These are phyloP conservation scores for Petaurus breviceps DNA, from an alignment of 2,113 vertebrate genomes.

Conservation along the genomic window DNA sequence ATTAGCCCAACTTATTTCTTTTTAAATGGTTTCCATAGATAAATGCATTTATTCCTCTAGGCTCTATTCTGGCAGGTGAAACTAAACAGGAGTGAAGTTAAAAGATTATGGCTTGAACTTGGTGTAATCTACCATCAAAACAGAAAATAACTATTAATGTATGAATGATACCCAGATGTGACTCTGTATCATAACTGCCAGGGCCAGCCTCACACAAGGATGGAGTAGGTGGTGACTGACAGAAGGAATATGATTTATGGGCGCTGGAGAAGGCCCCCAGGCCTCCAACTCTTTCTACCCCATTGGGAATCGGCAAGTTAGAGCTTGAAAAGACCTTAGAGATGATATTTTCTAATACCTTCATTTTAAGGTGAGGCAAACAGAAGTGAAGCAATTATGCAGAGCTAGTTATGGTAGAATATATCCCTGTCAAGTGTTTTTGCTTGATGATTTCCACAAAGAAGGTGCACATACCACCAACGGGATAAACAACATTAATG, in stretches of 20 bases:
- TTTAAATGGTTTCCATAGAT: not conserved
- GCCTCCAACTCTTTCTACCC: not conserved
- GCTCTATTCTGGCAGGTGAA: slow-evolving; percentile 16
- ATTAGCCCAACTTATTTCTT: not conserved
- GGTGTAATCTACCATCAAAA: not conserved
- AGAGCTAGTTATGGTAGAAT: not conserved
- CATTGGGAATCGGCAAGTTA: not conserved
- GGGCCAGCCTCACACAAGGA: not conserved
- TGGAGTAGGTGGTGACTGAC: not conserved
- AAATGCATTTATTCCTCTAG: not conserved
- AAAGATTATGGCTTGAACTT: not conserved
- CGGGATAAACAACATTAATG: not conserved
- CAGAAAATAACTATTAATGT: not conserved
- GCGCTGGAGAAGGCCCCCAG: not conserved
- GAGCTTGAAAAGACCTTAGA: not conserved
- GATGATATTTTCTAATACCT: not conserved
- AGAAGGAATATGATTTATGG: not conserved
- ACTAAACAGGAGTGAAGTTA: not conserved
- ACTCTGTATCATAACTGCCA: not conserved
- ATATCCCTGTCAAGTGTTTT: not conserved
- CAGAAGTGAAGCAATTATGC: not conserved
- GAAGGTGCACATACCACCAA: not conserved
- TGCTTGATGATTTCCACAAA: not conserved
- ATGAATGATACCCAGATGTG: not conserved
- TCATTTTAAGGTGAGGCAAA: not conserved